Base-by-base conservation (phyloP, 1,140 invertebrate species). In the Drosophila pandora region DNA sequence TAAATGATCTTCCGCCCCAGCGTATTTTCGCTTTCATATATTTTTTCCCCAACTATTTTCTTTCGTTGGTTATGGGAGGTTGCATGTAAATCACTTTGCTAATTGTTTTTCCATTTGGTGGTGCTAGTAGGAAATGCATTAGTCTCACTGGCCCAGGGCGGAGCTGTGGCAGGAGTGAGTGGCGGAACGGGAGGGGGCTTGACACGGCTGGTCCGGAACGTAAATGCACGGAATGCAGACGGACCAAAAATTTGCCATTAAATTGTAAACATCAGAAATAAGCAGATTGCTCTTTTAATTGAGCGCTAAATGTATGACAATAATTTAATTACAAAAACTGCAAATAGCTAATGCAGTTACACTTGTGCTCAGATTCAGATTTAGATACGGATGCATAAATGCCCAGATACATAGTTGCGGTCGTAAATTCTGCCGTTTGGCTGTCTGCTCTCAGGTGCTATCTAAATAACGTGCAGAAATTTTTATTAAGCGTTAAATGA, bases 401-500 rank as follows among this genome's bases (percentile, higher is more conserved):
- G 54, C 47, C 32, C 47, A 9, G 34, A 32, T 57, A 74, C 71
- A 74, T 32, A 57, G 69, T 74, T 74, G 69, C 71, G 22, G 57
- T 73, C 69, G 58, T 70, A 72, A 61, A 55, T 67, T 63, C 50
- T 22, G 25, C 9, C 59, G 45, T 47, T 52, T 25, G 45, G 41
- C 45, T 50, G 58, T 54, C 69, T 30, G 41, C 68, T 48, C 59
- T 55, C 60, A 74, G 72, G 70, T 76, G 73, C 64, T 54, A 34
- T 60, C 57, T 75, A 72, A 69, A 87, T 84, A 77, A 80, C 79
- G 79, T 82, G 83, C 76, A 88, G 79, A 87, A 55, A 88, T 76
- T 57, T 87, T 88, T 87, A 87, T 87, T 87, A 50, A 58, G 83
- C 83, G 83, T 87, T 88, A 88, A 87, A 87, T 87, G 83, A 87